phyloP scores from a whole-genome alignment of 23 tunicate species.

The Aplidium turbinatum region DNA sequence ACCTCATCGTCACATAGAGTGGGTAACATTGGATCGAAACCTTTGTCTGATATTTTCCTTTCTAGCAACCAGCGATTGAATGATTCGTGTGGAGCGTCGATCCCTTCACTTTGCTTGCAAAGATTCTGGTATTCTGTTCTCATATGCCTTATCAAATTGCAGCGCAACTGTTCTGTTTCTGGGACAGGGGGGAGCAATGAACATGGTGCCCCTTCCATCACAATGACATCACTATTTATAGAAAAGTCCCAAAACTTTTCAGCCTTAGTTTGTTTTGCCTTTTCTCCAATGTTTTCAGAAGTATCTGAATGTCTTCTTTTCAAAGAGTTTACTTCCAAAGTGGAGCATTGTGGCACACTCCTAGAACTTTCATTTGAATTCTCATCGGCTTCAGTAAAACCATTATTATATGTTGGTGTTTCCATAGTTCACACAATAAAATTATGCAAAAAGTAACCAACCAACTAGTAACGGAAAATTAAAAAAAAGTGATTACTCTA shows the following conservation, averaged over 20 bases:
- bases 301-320: neutral
- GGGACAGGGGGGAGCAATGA: conserved; percentile 66
- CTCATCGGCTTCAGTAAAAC: too few species aligned
- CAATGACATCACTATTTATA: conserved; percentile 45
- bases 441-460: too few species aligned
- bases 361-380: too few species aligned
- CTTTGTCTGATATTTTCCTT: conserved; percentile 72
- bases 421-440: too few species aligned
- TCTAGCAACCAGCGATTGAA: conserved; percentile 88
- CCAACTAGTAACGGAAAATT: too few species aligned
- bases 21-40: conserved; percentile 74
- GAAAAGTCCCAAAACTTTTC: conserved; percentile 71
- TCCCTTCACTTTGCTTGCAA: conserved; percentile 77
- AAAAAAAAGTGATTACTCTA: too few species aligned
- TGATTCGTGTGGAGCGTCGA: conserved; percentile 83
- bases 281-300: neutral
- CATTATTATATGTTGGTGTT: too few species aligned
- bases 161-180: conserved; percentile 62
- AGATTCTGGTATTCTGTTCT: conserved; percentile 71
- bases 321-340: too few species aligned
- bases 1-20: conserved; percentile 63
- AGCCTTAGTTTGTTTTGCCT: conserved; percentile 4
- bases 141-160: conserved; percentile 49
- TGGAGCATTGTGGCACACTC: too few species aligned
- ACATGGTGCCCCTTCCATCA: conserved; percentile 85